Evolutionary conservation across 2,113 vertebrate species (phyloP).

Genomic region (Puffinus mauretanicus): DNA sequence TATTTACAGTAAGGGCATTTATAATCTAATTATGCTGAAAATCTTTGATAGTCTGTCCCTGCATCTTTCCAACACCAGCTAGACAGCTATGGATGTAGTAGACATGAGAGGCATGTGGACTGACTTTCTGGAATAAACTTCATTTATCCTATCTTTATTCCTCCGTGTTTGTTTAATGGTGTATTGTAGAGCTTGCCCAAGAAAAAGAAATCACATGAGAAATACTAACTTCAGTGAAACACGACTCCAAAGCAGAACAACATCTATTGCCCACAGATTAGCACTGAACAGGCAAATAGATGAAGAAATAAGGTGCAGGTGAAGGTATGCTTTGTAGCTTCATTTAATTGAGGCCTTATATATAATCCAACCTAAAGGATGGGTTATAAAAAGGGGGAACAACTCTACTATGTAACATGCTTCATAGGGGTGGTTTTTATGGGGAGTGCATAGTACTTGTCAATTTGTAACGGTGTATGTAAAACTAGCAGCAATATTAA

Average conservation of each 20-base stretch:
- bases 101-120: accelerated
- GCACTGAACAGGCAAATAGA: not conserved
- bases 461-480: not conserved
- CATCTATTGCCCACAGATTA: not conserved
- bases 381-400: not conserved
- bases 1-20: not conserved
- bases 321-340: not conserved
- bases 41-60: not conserved
- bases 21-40: not conserved
- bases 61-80: not conserved
- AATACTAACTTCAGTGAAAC: not conserved
- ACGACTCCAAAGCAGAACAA: not conserved
- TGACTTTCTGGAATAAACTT: not conserved
- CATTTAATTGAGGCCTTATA: not conserved
- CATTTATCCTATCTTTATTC: not conserved
- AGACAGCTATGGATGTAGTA: not conserved
- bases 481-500: not conserved
- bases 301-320: not conserved
- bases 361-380: not conserved
- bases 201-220: not conserved
- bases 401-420: not conserved
- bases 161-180: not conserved
- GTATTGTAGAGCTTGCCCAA: not conserved
- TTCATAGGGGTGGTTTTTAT: not conserved
- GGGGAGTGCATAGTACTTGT: no score